These are phyloP conservation scores for Anarrhichthys ocellatus DNA, from an alignment of 2,113 vertebrate species.

Conservation along the genomic window DNA sequence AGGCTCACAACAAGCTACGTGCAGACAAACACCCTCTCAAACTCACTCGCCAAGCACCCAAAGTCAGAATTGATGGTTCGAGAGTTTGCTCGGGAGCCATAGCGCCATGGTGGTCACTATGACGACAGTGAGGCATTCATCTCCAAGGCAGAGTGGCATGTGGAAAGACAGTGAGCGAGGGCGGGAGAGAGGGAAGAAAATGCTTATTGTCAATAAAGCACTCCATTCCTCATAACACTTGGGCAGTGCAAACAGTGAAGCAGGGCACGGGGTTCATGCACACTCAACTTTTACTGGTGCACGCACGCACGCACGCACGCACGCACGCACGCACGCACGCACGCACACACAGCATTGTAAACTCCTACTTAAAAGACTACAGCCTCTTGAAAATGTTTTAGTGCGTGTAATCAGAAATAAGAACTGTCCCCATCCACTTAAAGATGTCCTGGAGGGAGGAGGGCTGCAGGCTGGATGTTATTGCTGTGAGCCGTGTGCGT, in stretches of 20 bases:
- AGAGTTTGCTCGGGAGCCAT: constrained; percentile 41
- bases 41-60: neutral
- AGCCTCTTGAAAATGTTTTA: constrained; percentile 47
- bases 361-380: constrained; percentile 34
- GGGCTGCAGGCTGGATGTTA: constrained; percentile 43
- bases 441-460: constrained; percentile 14
- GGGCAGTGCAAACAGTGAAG: constrained; percentile 54
- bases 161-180: constrained; percentile 43
- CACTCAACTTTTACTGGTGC: constrained; percentile 50
- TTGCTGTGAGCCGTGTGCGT: constrained; percentile 19
- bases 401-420: constrained; percentile 47
- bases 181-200: constrained; percentile 37
- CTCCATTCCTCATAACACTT: constrained; percentile 62
- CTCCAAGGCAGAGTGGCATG: constrained; percentile 47
- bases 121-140: constrained; percentile 64
- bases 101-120: constrained; percentile 62
- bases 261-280: constrained; percentile 52
- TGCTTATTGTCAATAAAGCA: constrained; percentile 69
- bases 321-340: neutral
- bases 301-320: constrained; percentile 22
- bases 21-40: constrained; percentile 9
- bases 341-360: constrained; percentile 40
- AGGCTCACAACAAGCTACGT: constrained; percentile 20
- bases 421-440: constrained; percentile 30
- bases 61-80: constrained; percentile 35